Evolutionary conservation across 2,888 invertebrate genomes (phyloP).

Genomic region (Aromia moschata): DNA sequence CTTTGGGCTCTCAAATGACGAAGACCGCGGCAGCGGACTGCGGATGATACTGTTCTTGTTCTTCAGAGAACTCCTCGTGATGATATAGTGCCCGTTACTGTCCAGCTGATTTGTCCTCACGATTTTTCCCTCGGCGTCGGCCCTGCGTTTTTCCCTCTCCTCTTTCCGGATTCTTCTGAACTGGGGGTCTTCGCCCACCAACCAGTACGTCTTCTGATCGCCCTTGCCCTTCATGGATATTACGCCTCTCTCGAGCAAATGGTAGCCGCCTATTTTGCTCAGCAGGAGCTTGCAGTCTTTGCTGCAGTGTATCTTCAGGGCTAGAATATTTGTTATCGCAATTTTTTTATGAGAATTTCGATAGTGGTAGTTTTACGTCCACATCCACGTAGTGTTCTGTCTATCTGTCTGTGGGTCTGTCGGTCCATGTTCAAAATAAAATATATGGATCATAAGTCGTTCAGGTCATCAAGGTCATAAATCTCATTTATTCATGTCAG

Average conservation of each 20-base stretch:
- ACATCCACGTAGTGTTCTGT: too few species aligned
- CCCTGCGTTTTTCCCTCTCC: conserved; percentile 65
- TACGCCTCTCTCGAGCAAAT: conserved; percentile 78
- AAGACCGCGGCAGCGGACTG: conserved; percentile 72
- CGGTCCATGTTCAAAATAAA: too few species aligned
- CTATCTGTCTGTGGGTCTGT: too few species aligned
- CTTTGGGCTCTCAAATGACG: conserved; percentile 86
- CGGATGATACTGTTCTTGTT: conserved; percentile 69
- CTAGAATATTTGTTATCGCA: conserved; percentile 59
- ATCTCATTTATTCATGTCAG: too few species aligned
- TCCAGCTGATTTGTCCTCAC: conserved; percentile 47
- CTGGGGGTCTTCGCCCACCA: conserved; percentile 77
- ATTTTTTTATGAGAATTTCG: not conserved
- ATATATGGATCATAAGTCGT: too few species aligned
- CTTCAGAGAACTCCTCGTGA: conserved; percentile 75
- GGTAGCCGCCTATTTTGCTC: conserved; percentile 78
- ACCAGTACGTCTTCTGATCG: conserved; percentile 84
- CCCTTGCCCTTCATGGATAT: conserved; percentile 87
- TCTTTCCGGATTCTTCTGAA: conserved; percentile 68
- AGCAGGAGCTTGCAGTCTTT: conserved; percentile 75
- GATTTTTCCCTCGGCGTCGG: conserved; percentile 57
- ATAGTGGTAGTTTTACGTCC: too few species aligned
- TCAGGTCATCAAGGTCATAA: too few species aligned
- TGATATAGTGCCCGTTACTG: conserved; percentile 51
- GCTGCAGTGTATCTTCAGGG: conserved; percentile 86